Base-by-base conservation (phyloP, 2,888 invertebrate species). In the Aphrophora alni region DNA sequence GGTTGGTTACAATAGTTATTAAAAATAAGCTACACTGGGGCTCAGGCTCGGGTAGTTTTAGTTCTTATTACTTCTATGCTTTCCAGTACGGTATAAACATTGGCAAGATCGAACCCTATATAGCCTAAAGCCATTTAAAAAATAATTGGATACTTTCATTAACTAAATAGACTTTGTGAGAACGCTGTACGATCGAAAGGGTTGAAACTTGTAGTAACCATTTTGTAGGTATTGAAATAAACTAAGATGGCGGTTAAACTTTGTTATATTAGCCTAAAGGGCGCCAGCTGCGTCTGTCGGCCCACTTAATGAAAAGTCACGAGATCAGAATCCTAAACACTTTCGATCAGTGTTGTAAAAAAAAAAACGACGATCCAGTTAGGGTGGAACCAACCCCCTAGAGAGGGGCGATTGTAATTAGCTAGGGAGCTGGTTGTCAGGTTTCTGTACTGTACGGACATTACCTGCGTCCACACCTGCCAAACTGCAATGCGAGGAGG, bases 301-400 rank as follows among this genome's bases (percentile, higher is more conserved):
- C 59, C 59, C 59, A 59, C 59, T 59, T 59, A 59, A 59, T 59
- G 59, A 59, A 59, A 59, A 59, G 59, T 59, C 59, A 59, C 59
- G 59, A 59, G 59, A 59, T 21, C 59, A 21, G 59, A 59, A 59
- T 59, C 59, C 59, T 59, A 59, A 59, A 59, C 59, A 59, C 59
- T 59, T 33, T 59, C 59, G n/a, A 59, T 59, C 59, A 21, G 59
- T 2, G 59, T 59, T 21, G 10, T 21, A 59, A 59, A 59, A 59
- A 59, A 59, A 21, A 59, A 59, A 59, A 21, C n/a, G 12, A 59
- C n/a, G 10, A 59, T 21, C 21, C 21, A 14, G 59, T n/a, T 21
- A 59, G 59, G 59, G 14, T 2, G 21, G 21, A 21, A n/a, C 14
- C 4, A 3, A 21, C 59, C 59, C 59, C 59, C 21, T 21, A 59